These are phyloP conservation scores for Diaperis boleti DNA, from an alignment of 2,888 invertebrate genomes.

Conservation along the genomic window DNA sequence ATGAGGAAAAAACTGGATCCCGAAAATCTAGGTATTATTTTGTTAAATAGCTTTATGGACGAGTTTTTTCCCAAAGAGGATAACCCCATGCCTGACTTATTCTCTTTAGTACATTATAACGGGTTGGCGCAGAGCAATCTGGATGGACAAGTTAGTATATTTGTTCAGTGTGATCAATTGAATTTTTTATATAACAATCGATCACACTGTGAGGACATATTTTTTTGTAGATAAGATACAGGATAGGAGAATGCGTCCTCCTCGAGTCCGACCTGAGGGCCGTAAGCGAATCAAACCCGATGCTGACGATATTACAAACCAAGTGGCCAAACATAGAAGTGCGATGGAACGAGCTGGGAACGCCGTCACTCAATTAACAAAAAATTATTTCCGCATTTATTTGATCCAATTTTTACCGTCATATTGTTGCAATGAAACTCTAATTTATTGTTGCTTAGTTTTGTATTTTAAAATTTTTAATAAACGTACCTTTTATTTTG, in stretches of 20 bases:
- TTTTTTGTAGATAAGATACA: slow-evolving; percentile 75
- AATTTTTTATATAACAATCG: no score
- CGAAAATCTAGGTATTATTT: slow-evolving; percentile 91
- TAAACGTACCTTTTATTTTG: slow-evolving; percentile 21
- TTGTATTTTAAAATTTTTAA: slow-evolving; percentile 34
- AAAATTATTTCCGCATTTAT: slow-evolving; percentile 28
- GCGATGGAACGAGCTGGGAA: slow-evolving; percentile 84
- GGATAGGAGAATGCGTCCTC: slow-evolving; percentile 84
- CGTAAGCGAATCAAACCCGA: slow-evolving; percentile 85
- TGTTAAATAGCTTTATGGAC: slow-evolving; percentile 91
- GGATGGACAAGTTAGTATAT: slow-evolving; percentile 74
- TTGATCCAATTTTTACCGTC: slow-evolving; percentile 25
- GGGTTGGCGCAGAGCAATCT: slow-evolving; percentile 89
- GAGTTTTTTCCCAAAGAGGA: slow-evolving; percentile 92
- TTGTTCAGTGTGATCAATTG: no score
- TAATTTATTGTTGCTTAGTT: slow-evolving; percentile 35
- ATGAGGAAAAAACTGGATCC: slow-evolving; percentile 91
- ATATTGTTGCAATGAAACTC: slow-evolving; percentile 24
- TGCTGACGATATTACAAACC: slow-evolving; percentile 93
- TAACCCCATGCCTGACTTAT: slow-evolving; percentile 86
- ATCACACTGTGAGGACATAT: not conserved
- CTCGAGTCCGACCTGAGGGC: slow-evolving; percentile 89
- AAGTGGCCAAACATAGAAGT: slow-evolving; percentile 98
- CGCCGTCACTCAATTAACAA: slow-evolving; percentile 83
- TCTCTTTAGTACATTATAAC: slow-evolving; percentile 91